These are phyloP conservation scores for Xylocopa sonorina DNA, from an alignment of 1,140 invertebrate genomes.

Conservation along the genomic window DNA sequence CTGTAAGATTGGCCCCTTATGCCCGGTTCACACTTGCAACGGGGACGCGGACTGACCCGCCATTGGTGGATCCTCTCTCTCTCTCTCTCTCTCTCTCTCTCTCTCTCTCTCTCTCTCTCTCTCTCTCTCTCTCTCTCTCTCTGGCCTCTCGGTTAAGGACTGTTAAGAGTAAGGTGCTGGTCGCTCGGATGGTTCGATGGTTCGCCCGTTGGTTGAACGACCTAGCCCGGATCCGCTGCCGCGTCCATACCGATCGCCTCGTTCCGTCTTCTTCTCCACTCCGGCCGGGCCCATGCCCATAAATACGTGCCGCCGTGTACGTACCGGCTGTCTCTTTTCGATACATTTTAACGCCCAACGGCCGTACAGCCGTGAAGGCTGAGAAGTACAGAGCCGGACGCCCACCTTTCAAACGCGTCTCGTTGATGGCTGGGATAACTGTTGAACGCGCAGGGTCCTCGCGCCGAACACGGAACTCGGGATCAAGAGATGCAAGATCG, in stretches of 20 bases:
- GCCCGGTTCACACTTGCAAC: slow-evolving; percentile 50
- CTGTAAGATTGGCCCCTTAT: slow-evolving; percentile 54
- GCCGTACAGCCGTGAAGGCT: slow-evolving; percentile 27
- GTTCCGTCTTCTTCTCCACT: slow-evolving; percentile 60
- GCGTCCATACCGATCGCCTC: slow-evolving; percentile 69
- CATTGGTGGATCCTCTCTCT: slow-evolving; percentile 40
- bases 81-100: background rate
- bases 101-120: background rate
- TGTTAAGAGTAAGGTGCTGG: slow-evolving; percentile 70
- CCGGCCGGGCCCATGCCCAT: slow-evolving; percentile 55
- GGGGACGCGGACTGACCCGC: slow-evolving; percentile 47
- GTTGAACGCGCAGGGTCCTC: slow-evolving; percentile 11
- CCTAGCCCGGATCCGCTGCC: slow-evolving; percentile 69
- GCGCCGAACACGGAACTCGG: slow-evolving; percentile 30
- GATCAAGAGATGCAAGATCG: slow-evolving; percentile 14
- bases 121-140: slow-evolving; percentile 2
- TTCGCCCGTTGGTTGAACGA: slow-evolving; percentile 70
- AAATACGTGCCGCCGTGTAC: slow-evolving; percentile 61
- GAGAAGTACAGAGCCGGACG: slow-evolving; percentile 26
- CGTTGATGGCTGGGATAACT: slow-evolving; percentile 49
- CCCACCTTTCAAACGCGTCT: slow-evolving; percentile 57
- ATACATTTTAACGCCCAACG: slow-evolving; percentile 67
- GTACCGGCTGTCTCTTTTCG: slow-evolving; percentile 59
- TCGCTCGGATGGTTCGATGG: slow-evolving; percentile 63
- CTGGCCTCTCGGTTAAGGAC: slow-evolving; percentile 49